A percentile compares a stretch with the other conserved stretches of the same genome.
phyloP scores from a whole-genome alignment of 2,113 vertebrate species.

The Daubentonia madagascariensis region DNA sequence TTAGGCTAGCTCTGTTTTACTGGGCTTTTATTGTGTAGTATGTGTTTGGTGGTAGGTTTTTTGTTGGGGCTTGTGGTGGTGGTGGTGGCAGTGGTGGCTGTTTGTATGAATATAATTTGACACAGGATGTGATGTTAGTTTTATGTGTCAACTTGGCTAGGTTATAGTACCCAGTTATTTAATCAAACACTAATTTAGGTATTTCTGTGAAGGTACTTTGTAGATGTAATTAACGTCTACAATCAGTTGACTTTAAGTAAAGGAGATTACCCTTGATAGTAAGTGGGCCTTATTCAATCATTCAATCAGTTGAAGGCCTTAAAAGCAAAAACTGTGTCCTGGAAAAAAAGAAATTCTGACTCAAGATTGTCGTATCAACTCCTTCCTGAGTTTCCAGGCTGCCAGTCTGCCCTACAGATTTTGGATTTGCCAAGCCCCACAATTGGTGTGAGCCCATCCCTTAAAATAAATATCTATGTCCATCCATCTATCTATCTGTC shows the following conservation, averaged over 20 bases:
- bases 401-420: not conserved
- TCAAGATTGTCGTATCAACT: not conserved
- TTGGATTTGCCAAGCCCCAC: not conserved
- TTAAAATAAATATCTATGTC: not conserved
- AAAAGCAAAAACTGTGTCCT: not conserved
- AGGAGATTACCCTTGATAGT: not conserved
- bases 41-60: not conserved
- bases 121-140: not conserved
- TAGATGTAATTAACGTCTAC: not conserved
- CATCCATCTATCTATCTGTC: not conserved
- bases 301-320: not conserved
- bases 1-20: not conserved
- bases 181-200: not conserved
- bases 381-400: not conserved
- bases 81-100: not conserved
- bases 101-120: not conserved
- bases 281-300: not conserved
- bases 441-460: not conserved
- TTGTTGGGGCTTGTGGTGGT: too few relatives aligned
- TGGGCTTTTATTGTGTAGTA: not conserved
- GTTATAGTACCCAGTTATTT: not conserved
- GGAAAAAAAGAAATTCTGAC: not conserved
- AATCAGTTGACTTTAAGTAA: not conserved
- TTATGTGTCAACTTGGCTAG: not conserved
- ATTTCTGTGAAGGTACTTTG: conserved; percentile 8